Percentiles rank a stretch among this genome's conserved stretches.
phyloP scores from a whole-genome alignment of 2,113 vertebrate genomes.

The Hyaena hyaena region DNA sequence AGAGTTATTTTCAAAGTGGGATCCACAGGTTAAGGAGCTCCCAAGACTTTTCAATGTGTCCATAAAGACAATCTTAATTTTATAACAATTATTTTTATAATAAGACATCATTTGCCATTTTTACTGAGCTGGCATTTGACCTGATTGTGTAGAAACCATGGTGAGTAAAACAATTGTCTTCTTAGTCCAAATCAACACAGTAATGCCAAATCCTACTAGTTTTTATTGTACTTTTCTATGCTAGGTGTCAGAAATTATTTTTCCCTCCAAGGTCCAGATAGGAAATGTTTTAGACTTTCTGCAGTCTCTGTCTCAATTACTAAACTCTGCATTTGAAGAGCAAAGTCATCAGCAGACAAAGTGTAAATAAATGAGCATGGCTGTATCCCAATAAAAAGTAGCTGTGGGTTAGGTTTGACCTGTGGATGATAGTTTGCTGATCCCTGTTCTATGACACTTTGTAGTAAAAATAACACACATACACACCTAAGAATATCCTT shows the following conservation, averaged over 20 bases:
- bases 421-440: background rate
- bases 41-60: background rate
- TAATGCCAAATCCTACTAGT: background rate
- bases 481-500: background rate
- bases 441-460: background rate
- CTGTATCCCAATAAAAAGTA: background rate
- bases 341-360: background rate
- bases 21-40: background rate
- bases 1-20: background rate
- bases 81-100: background rate
- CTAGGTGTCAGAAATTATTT: background rate
- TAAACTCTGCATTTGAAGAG: background rate
- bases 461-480: background rate
- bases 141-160: background rate
- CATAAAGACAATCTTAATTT: background rate
- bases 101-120: background rate
- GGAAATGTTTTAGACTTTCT: background rate
- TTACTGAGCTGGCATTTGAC: background rate
- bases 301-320: background rate
- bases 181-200: background rate
- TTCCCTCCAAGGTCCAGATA: background rate
- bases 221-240: background rate
- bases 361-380: background rate
- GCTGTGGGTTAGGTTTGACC: background rate
- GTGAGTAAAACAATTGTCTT: background rate